Base-by-base conservation (phyloP, 2,113 vertebrate species). In the rat (Rattus norvegicus) region DNA sequence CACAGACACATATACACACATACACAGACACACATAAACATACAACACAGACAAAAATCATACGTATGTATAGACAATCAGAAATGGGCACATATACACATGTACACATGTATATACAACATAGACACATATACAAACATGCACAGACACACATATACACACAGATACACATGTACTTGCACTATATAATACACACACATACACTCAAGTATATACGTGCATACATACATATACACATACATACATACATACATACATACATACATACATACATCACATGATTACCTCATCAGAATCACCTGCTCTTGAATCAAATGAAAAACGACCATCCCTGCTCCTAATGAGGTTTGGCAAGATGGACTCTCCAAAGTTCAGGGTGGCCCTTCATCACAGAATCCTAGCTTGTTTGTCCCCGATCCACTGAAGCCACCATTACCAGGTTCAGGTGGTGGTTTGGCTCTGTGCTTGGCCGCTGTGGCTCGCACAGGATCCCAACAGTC, bases 61-160 rank as follows among this genome's bases (percentile, higher is more conserved):
- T 11, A 56, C 54, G 13, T 56, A 54, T 56, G 54, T 12, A 56
- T 12, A 56, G 54, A 56, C 54, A 56, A 9, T 12, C 54, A 14
- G 54, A 56, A 9, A 56, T 56, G 54, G 54, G 13, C 13, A 65
- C 63, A 65, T 24, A 65, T 47, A 24, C 47, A 33, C 8, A 49
- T 20, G 61, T 36, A n/a, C 17, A 16, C 24, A 52, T 0, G 26
- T 12, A 75, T 0, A 2, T 2, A 20, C 4, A 54, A 54, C 52
- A 54, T 11, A 54, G 11, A n/a, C 13, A 16, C 30, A 52, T 0
- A 33, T 12, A 75, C 0, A 2, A 1, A 16, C 2, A 2, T 39
- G 17, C 7, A 36, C 52, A 67, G 36, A 63, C 28, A 24, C 54
- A 19, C 4, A 61, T 6, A n/a, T 19, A 49, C 7, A 11, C 7